Evolutionary conservation across 2,797 vertebrate genomes (phyloP).

Genomic region (Anguilla anguilla): DNA sequence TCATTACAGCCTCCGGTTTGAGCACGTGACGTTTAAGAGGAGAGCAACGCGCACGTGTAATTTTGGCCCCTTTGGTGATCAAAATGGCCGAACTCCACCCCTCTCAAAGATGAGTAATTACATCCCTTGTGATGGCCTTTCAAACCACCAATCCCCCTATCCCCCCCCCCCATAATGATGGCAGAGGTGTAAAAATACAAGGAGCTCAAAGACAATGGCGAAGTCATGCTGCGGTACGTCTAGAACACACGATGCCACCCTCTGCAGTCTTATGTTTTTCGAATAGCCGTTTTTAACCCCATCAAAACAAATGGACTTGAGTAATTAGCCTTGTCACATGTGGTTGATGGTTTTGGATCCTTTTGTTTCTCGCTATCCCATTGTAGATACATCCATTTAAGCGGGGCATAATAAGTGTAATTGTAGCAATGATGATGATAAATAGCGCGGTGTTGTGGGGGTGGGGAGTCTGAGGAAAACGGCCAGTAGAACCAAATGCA

Average conservation of each 20-base stretch:
- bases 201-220: conserved; percentile 50
- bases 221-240: not conserved
- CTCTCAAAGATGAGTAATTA: conserved; percentile 60
- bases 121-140: conserved; percentile 55
- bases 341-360: conserved; percentile 42
- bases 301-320: conserved; percentile 56
- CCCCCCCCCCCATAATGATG: conserved; percentile 42
- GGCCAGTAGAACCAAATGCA: conserved; percentile 70
- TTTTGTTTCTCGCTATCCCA: conserved; percentile 58
- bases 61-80: conserved; percentile 54
- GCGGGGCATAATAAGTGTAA: conserved; percentile 66
- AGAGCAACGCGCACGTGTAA: not conserved
- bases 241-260: not conserved
- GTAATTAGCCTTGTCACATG: conserved; percentile 60
- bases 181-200: conserved; percentile 50
- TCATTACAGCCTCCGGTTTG: not conserved
- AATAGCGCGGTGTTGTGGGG: conserved; percentile 54
- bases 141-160: conserved; percentile 37
- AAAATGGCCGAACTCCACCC: conserved; percentile 50
- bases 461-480: conserved; percentile 29
- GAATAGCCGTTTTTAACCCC: conserved; percentile 44
- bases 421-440: conserved; percentile 68
- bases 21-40: conserved; percentile 8
- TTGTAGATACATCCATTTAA: conserved; percentile 52
- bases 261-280: not conserved